Base-by-base conservation (phyloP, 1,140 invertebrate species). In the Pseudachorutes palmiensis region DNA sequence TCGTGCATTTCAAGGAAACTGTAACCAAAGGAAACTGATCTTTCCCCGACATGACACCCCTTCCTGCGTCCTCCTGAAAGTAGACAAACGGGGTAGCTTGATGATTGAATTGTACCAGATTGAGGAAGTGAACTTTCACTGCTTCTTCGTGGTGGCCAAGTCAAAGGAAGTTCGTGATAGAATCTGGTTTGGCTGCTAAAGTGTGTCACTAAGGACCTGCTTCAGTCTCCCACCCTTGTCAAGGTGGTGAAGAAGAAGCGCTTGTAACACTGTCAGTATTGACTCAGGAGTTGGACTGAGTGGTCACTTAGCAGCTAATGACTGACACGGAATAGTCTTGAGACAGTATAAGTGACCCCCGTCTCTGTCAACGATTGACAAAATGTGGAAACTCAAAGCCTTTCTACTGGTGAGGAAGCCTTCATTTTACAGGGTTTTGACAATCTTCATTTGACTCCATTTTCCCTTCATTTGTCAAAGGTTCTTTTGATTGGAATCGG, bases 101-200 rank as follows among this genome's bases (percentile, higher is more conserved):
- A 55, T 55, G 51, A 55, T 55, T 55, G 9, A 14, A 26, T 55
- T 55, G 51, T 16, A 24, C 51, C 24, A 55, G 14, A 55, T 55
- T 55, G 5, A 19, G 51, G 3, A 9, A 45, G 28, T 61, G 32
- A n/a, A 61, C 59, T 61, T 61, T 61, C 59, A 61, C 59, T 61
- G 28, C 55, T 58, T 58, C n/a, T 24, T 61, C 16, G n/a, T n/a
- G n/a, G n/a, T n/a, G n/a, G n/a, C n/a, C 51, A 5, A 14, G 12
- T 9, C 51, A 14, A 55, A 55, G 51, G 51, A 55, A 55, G 51
- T 55, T 55, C 12, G 24, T 55, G 51, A 14, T 9, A 24, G 24
- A 55, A 55, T 55, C 51, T 55, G 9, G 51, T 55, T 55, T 55
- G 36, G 19, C 36, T 55, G 51, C 5, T 55, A 22, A 55, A 55